phyloP scores from a whole-genome alignment of 1,140 invertebrate species.

The Anoplolepis gracilipes region DNA sequence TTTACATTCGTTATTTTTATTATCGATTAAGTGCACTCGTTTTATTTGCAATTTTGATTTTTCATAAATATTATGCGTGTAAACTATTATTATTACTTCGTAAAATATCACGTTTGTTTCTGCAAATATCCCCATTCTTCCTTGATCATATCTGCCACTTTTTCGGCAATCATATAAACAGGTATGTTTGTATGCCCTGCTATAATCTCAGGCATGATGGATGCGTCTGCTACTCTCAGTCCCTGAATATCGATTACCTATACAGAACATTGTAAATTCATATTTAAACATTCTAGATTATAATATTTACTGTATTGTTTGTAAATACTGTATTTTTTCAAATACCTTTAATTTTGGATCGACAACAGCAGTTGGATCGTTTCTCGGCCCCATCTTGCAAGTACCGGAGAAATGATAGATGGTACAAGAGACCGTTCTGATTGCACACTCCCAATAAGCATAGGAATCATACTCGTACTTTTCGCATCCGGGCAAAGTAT shows the following conservation, averaged over 20 bases:
- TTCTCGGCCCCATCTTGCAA: conserved; percentile 93
- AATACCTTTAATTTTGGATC: conserved; percentile 87
- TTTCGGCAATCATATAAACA: conserved; percentile 91
- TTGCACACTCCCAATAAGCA: conserved; percentile 91
- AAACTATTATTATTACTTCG: background rate
- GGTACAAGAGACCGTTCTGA: conserved; percentile 89
- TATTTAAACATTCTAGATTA: background rate
- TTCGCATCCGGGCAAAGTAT: conserved; percentile 89
- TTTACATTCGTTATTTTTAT: background rate
- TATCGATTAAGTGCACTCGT: background rate
- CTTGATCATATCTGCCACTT: conserved; percentile 89
- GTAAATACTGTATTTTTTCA: background rate
- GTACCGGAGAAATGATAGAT: conserved; percentile 93
- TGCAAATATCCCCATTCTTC: conserved; percentile 82
- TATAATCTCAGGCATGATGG: conserved; percentile 87
- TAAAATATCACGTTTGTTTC: background rate
- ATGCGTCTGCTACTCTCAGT: conserved; percentile 92
- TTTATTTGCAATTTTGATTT: background rate
- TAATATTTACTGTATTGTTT: background rate
- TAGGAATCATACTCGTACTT: conserved; percentile 88
- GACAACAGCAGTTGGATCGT: conserved; percentile 90
- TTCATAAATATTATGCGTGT: background rate
- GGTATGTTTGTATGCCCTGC: conserved; percentile 89
- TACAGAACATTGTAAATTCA: background rate
- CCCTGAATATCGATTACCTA: conserved; percentile 86